phyloP scores from a whole-genome alignment of 2,113 vertebrate species.

The Platichthys stellatus region DNA sequence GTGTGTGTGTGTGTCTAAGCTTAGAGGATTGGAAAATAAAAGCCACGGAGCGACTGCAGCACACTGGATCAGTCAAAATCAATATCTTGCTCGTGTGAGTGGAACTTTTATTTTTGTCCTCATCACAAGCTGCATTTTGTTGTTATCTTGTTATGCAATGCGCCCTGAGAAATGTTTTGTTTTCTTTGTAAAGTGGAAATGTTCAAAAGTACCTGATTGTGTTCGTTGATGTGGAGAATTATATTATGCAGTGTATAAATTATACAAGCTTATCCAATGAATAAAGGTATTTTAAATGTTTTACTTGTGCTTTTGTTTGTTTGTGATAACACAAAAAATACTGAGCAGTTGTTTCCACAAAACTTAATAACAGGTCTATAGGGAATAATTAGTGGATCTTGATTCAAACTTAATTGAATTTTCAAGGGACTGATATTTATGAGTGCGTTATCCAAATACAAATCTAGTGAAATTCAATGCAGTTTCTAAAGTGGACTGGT shows the following conservation, averaged over 20 bases:
- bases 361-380: no score
- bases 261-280: slow-evolving; percentile 62
- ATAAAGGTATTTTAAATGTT: slow-evolving; percentile 77
- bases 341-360: no score
- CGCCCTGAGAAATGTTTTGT: slow-evolving; percentile 27
- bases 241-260: slow-evolving; percentile 63
- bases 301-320: not conserved
- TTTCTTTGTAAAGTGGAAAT: slow-evolving; percentile 48
- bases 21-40: slow-evolving; percentile 28
- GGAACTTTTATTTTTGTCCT: slow-evolving; percentile 24
- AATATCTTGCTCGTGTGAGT: slow-evolving; percentile 41
- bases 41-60: slow-evolving; percentile 49
- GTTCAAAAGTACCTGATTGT: slow-evolving; percentile 44
- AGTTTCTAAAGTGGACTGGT: not conserved
- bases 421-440: no score
- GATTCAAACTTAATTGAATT: no score
- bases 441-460: no score
- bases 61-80: slow-evolving; percentile 40
- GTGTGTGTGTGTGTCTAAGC: not conserved
- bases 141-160: slow-evolving; percentile 49
- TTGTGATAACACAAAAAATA: not conserved
- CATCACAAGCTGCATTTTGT: not conserved
- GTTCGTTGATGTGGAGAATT: slow-evolving; percentile 54
- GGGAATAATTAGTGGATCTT: no score
- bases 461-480: no score